Evolutionary conservation across 2,113 vertebrate species (phyloP), one percentile per base, ranked within the genome.

Genomic region (Neogale vison): DNA sequence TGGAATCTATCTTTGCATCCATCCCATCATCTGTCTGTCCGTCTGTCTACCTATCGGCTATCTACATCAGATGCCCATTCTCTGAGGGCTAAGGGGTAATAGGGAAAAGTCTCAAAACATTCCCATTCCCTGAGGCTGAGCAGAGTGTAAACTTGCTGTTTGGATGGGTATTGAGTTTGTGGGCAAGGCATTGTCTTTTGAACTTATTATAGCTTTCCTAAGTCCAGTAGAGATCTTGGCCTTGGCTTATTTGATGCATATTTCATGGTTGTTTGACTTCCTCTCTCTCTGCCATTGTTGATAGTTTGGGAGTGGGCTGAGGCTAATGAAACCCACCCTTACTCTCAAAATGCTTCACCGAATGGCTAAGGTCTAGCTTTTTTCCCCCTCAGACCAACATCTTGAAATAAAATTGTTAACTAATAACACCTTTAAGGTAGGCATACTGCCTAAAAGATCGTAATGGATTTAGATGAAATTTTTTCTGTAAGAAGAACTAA

Each of bases 391-490:
- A 42, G 67, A 65, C 83, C 45, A 76, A 42, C 39, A 67, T 79
- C 47, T 96, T 88, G 67, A 92, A 95, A 96, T 95, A 93, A 97
- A 97, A 82, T 55, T 50, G 57, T 47, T 47, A 76, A 94, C 94
- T 95, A 97, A 93, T 61, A 71, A 67, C n/a, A 92, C 21, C 76
- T 93, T 96, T 77, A 77, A 94, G 90, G 74, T 21, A 92, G 80
- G 45, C 45, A 67, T 92, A 34, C 74, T 95, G 76, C 67, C 50
- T 81, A 61, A 96, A 96, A 85, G 88, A 84, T 84, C 81, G 89
- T 72, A 90, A 93, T 93, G 57, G 86, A 59, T 65, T 96, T 92
- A 4, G 18, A 50, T 82, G 72, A 95, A 97, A 76, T 97, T 93
- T 72, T 45, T 93, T 86, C 67, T 83, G 50, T 94, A 89, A 88